Evolutionary conservation across 2,113 vertebrate species (phyloP).

Genomic region (Aix galericulata): DNA sequence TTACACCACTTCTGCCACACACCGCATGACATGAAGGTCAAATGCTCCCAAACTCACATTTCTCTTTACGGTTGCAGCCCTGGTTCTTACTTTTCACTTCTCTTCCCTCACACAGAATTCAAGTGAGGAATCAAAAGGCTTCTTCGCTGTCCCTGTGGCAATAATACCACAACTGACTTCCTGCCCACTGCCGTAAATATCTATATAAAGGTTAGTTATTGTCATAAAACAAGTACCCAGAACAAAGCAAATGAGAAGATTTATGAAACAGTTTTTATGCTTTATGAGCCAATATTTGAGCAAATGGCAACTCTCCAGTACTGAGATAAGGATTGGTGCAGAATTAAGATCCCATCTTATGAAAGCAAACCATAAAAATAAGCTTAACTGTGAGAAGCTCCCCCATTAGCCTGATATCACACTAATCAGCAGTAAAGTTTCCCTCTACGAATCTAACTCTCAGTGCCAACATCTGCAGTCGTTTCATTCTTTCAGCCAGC

Average conservation of each 20-base stretch:
- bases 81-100: neutral
- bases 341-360: neutral
- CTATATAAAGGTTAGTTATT: neutral
- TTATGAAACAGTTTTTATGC: neutral
- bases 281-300: neutral
- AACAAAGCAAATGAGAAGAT: neutral
- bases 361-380: neutral
- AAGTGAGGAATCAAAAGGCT: neutral
- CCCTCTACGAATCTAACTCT: neutral
- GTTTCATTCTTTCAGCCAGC: neutral
- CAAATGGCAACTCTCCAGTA: neutral
- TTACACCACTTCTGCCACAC: neutral
- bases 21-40: neutral
- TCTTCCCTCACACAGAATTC: neutral
- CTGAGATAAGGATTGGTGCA: neutral
- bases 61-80: neutral
- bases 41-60: neutral
- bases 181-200: neutral
- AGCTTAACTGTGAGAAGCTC: neutral
- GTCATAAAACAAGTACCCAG: neutral
- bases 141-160: neutral
- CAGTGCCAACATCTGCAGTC: neutral
- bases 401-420: neutral
- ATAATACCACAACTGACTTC: neutral
- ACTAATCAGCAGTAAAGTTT: neutral